Evolutionary conservation across 2,888 invertebrate genomes (phyloP).

Genomic region (Cacoxenus indagator): DNA sequence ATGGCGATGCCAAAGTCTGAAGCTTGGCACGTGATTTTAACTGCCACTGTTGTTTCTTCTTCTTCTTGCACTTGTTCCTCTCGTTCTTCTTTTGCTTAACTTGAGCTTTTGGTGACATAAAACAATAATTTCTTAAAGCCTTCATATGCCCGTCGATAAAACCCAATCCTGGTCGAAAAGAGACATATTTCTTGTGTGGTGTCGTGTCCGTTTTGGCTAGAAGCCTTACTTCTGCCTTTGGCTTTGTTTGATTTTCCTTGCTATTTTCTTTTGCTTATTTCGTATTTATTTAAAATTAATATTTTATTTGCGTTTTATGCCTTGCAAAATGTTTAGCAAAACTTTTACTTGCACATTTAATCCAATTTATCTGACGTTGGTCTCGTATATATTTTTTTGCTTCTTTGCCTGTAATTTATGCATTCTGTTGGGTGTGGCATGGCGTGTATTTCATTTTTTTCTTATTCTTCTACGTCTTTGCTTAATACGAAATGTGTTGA

Average conservation of each 20-base stretch:
- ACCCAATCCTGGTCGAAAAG: not conserved
- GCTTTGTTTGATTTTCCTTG: not conserved
- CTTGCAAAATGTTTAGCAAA: slow-evolving; percentile 5
- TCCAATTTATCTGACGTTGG: slow-evolving; percentile 14
- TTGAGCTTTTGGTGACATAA: slow-evolving; percentile 8
- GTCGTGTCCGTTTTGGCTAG: not conserved
- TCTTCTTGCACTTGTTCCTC: not conserved
- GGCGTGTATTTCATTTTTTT: slow-evolving; percentile 3
- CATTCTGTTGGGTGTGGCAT: slow-evolving; percentile 14
- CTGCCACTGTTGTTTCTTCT: not conserved
- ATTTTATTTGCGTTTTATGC: slow-evolving; percentile 20
- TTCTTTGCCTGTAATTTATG: not conserved
- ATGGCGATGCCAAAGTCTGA: not conserved
- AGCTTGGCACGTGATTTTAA: not conserved
- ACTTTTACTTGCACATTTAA: slow-evolving; percentile 10
- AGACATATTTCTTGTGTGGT: not conserved
- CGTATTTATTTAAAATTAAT: slow-evolving; percentile 25
- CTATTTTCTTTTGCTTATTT: not conserved
- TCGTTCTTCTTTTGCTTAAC: not conserved
- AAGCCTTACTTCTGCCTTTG: not conserved
- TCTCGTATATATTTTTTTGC: not conserved
- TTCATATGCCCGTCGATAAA: not conserved
- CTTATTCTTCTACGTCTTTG: not conserved
- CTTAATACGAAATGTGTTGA: slow-evolving; percentile 6
- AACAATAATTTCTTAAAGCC: slow-evolving; percentile 14